Evolutionary conservation across 2,797 vertebrate genomes (phyloP).

Genomic region (Crocodylus rhombifer): DNA sequence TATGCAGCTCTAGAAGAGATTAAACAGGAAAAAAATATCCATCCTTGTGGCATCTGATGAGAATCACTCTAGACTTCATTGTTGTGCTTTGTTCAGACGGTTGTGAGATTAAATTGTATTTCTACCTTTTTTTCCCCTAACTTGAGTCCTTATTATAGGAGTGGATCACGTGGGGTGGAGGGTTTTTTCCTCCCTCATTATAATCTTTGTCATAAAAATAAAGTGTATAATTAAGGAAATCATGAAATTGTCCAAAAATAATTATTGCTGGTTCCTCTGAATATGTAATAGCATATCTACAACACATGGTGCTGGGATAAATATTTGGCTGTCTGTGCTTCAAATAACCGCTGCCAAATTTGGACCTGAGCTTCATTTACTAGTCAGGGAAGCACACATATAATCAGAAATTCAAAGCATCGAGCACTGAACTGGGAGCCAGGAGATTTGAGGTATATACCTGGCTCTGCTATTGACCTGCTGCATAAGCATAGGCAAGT

Average conservation of each 20-base stretch:
- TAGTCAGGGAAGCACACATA: neutral
- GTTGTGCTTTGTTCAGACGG: neutral
- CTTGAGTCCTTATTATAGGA: neutral
- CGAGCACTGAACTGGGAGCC: neutral
- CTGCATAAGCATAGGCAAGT: neutral
- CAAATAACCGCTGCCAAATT: neutral
- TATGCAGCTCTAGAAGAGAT: constrained; percentile 6
- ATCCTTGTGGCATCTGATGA: neutral
- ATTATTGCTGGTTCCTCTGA: neutral
- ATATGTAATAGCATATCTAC: neutral
- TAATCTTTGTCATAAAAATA: neutral
- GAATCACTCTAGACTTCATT: neutral
- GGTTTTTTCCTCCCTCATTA: neutral
- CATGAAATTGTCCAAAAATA: neutral
- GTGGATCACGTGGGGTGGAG: neutral
- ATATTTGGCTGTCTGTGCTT: neutral
- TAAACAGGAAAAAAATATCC: neutral
- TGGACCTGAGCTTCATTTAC: neutral
- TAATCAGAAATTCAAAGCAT: neutral
- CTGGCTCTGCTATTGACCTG: neutral
- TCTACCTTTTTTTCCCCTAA: neutral
- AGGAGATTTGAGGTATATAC: neutral
- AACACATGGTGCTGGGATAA: neutral
- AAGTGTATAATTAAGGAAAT: neutral
- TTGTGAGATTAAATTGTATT: neutral